These are phyloP conservation scores for Donacobius atricapilla DNA, from an alignment of 2,113 vertebrate species.

Conservation along the genomic window DNA sequence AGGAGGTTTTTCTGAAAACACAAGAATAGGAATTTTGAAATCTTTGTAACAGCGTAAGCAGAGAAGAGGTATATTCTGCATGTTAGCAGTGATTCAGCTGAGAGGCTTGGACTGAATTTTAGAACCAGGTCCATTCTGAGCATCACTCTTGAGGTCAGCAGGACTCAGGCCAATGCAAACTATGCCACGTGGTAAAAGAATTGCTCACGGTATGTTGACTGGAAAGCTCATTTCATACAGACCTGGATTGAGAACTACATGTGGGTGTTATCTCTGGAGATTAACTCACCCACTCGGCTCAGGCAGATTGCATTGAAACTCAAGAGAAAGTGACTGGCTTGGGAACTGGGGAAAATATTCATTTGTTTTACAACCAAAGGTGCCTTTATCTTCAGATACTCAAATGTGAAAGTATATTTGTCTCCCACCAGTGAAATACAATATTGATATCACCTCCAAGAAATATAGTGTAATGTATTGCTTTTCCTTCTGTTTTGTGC, in stretches of 20 bases:
- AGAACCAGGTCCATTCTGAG: not conserved
- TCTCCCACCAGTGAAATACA: slow-evolving; percentile 69
- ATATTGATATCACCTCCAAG: slow-evolving; percentile 68
- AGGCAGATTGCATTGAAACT: slow-evolving; percentile 14
- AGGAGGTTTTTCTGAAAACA: not conserved
- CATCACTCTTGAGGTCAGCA: not conserved
- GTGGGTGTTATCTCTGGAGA: not conserved
- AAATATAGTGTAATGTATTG: slow-evolving; percentile 58
- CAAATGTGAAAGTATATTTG: slow-evolving; percentile 62
- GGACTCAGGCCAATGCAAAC: not conserved
- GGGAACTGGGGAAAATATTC: slow-evolving; percentile 16
- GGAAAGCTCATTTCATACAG: not conserved
- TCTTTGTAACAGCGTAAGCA: not conserved
- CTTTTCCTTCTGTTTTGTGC: slow-evolving; percentile 54
- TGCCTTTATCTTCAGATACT: slow-evolving; percentile 63
- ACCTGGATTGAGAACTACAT: not conserved
- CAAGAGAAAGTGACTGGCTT: not conserved
- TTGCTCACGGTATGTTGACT: accelerated
- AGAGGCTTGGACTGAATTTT: not conserved
- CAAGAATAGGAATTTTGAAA: not conserved
- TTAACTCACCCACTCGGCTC: not conserved
- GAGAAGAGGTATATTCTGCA: accelerated
- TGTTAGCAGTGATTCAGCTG: not conserved
- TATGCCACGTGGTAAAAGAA: accelerated
- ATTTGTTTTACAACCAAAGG: slow-evolving; percentile 66